Evolutionary conservation across 1,140 invertebrate genomes (phyloP).

Genomic region (Drosophila simulans): DNA sequence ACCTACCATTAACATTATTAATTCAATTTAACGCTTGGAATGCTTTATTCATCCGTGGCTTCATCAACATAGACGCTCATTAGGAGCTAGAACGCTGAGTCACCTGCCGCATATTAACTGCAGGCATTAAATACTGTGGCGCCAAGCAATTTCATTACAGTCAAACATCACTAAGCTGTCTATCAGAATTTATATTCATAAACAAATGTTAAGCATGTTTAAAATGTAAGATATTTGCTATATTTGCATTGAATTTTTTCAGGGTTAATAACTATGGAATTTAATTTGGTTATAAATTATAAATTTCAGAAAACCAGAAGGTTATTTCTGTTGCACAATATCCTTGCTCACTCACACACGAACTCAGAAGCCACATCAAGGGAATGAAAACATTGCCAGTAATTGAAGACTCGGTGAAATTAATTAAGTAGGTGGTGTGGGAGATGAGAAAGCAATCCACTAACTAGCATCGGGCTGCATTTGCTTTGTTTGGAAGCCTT

Average conservation of each 20-base stretch:
- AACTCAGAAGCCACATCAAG: constrained; percentile 30
- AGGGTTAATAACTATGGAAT: too few species aligned
- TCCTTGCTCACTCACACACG: constrained; percentile 28
- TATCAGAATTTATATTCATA: too few species aligned
- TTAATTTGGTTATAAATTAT: too few species aligned
- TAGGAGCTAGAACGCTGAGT: constrained; percentile 59
- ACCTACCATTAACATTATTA: constrained; percentile 76
- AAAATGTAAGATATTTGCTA: too few species aligned
- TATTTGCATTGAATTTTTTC: too few species aligned
- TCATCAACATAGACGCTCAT: constrained; percentile 60
- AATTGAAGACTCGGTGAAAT: constrained; percentile 61
- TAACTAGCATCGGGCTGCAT: neutral
- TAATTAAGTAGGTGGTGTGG: constrained; percentile 63
- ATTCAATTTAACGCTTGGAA: constrained; percentile 82
- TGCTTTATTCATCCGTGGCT: constrained; percentile 69
- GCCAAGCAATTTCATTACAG: constrained; percentile 55
- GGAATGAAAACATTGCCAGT: constrained; percentile 39
- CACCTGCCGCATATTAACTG: constrained; percentile 83
- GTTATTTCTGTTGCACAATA: neutral
- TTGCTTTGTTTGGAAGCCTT: constrained; percentile 6
- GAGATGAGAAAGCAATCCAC: constrained; percentile 12
- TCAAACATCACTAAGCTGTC: neutral
- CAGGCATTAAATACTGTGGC: constrained; percentile 65
- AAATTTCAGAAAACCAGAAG: neutral
- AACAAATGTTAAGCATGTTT: too few species aligned